Evolutionary conservation across 2,797 vertebrate genomes (phyloP).

Genomic region (Spinus olivaceus): DNA sequence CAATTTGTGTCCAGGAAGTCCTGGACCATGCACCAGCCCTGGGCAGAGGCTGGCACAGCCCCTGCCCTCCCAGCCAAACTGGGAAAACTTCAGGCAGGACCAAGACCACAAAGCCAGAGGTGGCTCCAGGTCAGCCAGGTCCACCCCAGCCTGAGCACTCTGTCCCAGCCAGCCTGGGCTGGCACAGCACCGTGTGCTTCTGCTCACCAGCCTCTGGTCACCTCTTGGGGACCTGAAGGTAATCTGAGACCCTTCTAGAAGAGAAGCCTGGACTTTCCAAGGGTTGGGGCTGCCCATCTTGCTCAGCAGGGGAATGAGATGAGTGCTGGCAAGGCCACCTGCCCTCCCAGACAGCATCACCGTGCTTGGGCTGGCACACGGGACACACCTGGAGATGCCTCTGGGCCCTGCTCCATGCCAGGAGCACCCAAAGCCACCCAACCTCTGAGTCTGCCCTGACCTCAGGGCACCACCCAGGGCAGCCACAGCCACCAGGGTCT

Average conservation of each 20-base stretch:
- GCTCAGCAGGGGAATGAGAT: neutral
- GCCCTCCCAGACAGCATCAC: neutral
- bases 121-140: neutral
- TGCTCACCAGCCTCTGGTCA: neutral
- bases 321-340: neutral
- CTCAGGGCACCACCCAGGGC: neutral
- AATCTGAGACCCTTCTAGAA: neutral
- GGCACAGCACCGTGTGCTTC: accelerated
- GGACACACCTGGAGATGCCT: neutral
- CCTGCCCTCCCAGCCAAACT: neutral
- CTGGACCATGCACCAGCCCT: neutral
- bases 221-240: neutral
- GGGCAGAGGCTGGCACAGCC: neutral
- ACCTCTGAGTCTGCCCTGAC: neutral
- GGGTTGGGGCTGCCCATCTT: neutral
- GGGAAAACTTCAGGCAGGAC: neutral
- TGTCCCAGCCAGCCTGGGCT: neutral
- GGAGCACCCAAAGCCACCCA: accelerated
- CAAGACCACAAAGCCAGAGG: neutral
- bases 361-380: neutral
- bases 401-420: neutral
- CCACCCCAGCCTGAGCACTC: neutral
- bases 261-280: neutral
- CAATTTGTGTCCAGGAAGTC: neutral
- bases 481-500: neutral